Percentiles rank a stretch among this genome's conserved stretches.
These are phyloP conservation scores for Montipora foliosa DNA, from an alignment of 64 coral and sea anemone genomes.

Conservation along the genomic window DNA sequence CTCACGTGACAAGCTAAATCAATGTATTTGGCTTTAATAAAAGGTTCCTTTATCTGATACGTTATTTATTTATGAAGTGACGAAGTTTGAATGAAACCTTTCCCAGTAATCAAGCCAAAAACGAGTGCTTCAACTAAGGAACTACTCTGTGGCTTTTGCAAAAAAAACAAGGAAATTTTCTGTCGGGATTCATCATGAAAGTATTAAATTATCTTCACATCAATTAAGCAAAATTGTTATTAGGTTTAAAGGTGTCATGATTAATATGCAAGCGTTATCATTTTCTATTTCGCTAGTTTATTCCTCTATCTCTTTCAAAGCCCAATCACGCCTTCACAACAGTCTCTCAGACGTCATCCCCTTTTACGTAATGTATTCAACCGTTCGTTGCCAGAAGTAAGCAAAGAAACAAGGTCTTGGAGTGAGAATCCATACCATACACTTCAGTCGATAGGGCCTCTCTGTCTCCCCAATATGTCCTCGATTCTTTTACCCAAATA, in stretches of 20 bases:
- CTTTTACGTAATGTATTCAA: neutral
- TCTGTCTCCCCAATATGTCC: no score
- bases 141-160: neutral
- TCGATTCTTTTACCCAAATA: no score
- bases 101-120: neutral
- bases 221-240: no score
- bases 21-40: neutral
- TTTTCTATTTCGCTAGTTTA: no score
- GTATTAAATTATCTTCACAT: no score
- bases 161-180: neutral
- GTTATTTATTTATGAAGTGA: slow-evolving; percentile 26
- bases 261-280: neutral
- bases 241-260: neutral
- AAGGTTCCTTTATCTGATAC: neutral
- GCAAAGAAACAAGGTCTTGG: no score
- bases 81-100: neutral
- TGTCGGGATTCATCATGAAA: no score
- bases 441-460: no score
- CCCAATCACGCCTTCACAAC: neutral
- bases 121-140: neutral
- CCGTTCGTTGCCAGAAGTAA: neutral
- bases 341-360: neutral
- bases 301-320: neutral
- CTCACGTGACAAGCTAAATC: neutral
- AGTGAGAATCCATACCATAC: no score